Base-by-base conservation (phyloP, 1,140 invertebrate genomes). In the Cydia strobilella region DNA sequence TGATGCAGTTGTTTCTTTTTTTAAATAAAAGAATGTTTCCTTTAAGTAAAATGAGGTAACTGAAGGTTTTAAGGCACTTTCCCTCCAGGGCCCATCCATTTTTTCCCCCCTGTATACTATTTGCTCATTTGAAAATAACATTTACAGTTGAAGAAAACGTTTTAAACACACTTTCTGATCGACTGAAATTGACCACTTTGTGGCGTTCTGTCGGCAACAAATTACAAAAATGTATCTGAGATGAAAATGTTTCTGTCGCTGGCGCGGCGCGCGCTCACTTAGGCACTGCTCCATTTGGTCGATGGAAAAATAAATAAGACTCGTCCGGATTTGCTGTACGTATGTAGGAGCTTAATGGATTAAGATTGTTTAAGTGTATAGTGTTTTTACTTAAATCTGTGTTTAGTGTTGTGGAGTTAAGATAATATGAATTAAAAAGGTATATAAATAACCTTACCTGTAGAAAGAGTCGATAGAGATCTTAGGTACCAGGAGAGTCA, bases 191-290 rank as follows among this genome's bases (percentile, higher is more conserved):
- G 65, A 39, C 65, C 65, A 69, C 65, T 69, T 69, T 69, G 65
- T 69, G 27, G 13, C 31, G 31, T 69, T 39, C 35, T 69, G 65
- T 39, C 13, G 10, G 63, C 65, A 69, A 69, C 65, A 69, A 69
- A 69, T 69, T 69, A 69, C 27, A 35, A 35, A 35, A 69, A 69
- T 69, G 15, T 66, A 69, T 69, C 65, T 42, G 27, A n/a, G 63
- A 66, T 66, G 27, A 39, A 31, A 31, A 42, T 7, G 65, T 35
- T 69, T 69, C 65, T 69, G 65, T 18, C n/a, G 27, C 65, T 15
- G 31, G n/a, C 31, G 13, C 63, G 27, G 63, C 25, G 63, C 4
- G 23, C 0, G n/a, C 65, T 69, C 65, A 27, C 31, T 69, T 6
- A n/a, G 65, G 65, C 65, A 20, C 27, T 35, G 0, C 27, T 35